These are phyloP conservation scores for Rotaria magnacalcarata DNA, from an alignment of 2,888 invertebrate genomes.

Conservation along the genomic window DNA sequence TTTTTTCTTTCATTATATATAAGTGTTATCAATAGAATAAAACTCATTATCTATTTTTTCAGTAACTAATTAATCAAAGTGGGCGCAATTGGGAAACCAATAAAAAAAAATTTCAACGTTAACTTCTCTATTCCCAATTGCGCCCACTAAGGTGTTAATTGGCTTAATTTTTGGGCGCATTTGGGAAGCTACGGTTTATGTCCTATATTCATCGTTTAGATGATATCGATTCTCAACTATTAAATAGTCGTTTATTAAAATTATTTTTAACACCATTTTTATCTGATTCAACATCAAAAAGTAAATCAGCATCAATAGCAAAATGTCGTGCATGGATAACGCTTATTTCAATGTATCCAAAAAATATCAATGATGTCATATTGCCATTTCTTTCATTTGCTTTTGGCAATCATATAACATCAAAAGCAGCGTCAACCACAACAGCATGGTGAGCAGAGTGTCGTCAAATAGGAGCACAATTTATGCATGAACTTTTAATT, in stretches of 20 bases:
- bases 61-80: no score
- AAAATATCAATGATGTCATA: background rate
- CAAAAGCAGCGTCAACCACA: background rate
- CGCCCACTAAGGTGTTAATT: no score
- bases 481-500: background rate
- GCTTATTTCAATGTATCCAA: background rate
- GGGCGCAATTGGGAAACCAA: no score
- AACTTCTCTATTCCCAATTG: no score
- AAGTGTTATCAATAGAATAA: no score
- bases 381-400: conserved; percentile 31
- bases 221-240: background rate
- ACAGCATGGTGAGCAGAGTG: background rate
- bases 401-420: background rate
- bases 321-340: conserved; percentile 23
- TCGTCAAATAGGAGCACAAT: conserved; percentile 10
- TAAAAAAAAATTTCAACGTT: no score
- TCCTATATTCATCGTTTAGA: background rate
- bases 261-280: conserved; percentile 27
- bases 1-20: no score
- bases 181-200: no score
- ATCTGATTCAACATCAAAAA: background rate
- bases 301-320: background rate
- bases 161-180: no score
- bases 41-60: no score
- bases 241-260: background rate